Conservation (phyloP, 1,140 invertebrate species). For the Rhopalosiphum maidis region DNA sequence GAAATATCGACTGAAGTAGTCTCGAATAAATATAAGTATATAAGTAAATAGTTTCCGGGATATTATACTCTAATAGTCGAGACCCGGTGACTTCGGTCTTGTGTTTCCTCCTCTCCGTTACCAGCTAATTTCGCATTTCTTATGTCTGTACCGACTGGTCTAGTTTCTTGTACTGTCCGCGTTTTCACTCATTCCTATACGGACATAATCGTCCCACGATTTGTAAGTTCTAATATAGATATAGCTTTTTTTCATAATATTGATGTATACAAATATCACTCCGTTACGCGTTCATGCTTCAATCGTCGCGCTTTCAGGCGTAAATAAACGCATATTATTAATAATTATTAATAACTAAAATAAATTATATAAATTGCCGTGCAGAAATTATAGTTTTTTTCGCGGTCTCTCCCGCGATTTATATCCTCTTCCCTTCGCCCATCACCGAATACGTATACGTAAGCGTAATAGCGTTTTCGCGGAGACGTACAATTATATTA, state of each 20-base stretch:
- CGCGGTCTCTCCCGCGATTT: not conserved
- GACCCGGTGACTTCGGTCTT: not conserved
- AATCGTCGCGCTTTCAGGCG: not conserved
- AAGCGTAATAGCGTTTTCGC: not conserved
- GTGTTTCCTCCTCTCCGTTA: not conserved
- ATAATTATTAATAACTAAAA: not conserved
- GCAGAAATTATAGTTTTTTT: not conserved
- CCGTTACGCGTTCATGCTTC: not conserved
- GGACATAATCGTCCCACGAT: not conserved
- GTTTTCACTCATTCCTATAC: not conserved
- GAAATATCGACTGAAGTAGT: not conserved
- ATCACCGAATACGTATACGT: not conserved
- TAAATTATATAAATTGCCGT: not conserved
- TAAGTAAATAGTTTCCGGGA: not conserved
- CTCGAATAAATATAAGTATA: not conserved
- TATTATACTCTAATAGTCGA: not conserved
- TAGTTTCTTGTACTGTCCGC: not conserved
- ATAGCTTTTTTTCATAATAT: not conserved
- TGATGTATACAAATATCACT: not conserved
- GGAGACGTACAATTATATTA: not conserved
- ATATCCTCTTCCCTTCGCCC: not conserved
- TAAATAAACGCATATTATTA: not conserved
- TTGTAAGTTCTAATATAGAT: not conserved
- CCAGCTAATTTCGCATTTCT: not conserved
- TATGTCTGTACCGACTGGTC: not conserved